These are phyloP conservation scores for Rhadinocentrus ornatus DNA, from an alignment of 2,797 vertebrate species.

Conservation along the genomic window DNA sequence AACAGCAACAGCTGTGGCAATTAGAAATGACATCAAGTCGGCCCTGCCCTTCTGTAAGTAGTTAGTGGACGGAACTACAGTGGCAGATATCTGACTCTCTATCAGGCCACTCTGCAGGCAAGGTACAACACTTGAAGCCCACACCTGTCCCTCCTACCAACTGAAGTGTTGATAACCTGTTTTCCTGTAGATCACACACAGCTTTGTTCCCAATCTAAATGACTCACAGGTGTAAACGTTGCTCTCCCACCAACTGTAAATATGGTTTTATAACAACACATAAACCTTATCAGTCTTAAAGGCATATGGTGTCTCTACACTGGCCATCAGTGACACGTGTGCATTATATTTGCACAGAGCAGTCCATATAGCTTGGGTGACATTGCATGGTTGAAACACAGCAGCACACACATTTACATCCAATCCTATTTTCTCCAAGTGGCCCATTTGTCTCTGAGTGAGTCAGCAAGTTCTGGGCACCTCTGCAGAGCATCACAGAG, in stretches of 20 bases:
- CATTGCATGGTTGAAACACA: conserved; percentile 47
- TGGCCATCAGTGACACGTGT: conserved; percentile 29
- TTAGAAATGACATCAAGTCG: conserved; percentile 51
- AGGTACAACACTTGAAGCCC: conserved; percentile 37
- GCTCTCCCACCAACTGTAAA: conserved; percentile 29
- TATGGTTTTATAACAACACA: conserved; percentile 43
- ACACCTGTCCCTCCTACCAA: conserved; percentile 37
- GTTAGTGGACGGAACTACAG: conserved; percentile 43
- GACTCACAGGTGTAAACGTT: conserved; percentile 49
- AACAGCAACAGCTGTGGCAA: conserved; percentile 50
- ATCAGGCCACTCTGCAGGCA: conserved; percentile 47
- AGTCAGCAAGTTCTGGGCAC: conserved; percentile 76
- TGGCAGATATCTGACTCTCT: conserved; percentile 38
- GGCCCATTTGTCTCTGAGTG: conserved; percentile 73
- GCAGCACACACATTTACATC: conserved; percentile 62
- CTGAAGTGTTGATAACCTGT: background rate
- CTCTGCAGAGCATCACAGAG: conserved; percentile 67
- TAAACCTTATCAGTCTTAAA: conserved; percentile 21
- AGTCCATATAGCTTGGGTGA: conserved; percentile 45
- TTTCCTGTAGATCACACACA: conserved; percentile 18
- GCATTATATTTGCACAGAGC: conserved; percentile 16
- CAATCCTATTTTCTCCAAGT: conserved; percentile 71
- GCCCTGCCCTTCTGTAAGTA: conserved; percentile 49
- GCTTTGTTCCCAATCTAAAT: conserved; percentile 15
- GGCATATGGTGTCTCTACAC: background rate